Base-by-base conservation (phyloP, 2,113 vertebrate species). In the Toxostoma redivivum region DNA sequence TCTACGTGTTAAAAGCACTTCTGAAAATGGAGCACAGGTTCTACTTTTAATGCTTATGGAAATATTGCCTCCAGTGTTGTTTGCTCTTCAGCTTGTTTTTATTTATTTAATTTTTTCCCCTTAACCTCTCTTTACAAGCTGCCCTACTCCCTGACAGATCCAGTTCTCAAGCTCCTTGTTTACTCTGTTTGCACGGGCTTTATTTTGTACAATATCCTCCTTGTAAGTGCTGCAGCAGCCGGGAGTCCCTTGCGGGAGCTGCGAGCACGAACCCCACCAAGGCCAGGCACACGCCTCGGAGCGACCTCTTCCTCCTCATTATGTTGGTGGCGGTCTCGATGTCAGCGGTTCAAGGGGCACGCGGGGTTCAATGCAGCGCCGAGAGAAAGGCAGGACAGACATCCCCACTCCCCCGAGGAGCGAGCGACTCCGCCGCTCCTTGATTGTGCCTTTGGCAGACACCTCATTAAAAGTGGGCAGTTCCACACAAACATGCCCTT, bases 261-360 rank as follows among this genome's bases (percentile, higher is more conserved):
- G 19, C 0, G 45, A 88, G 45, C 48, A 25, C 37, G 25, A 77
- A 12, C 87, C 62, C 67, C 20, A 1, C 48, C 62, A 76, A 85
- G 92, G 91, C 18, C 70, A 21, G 78, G 81, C 65, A 13, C 53
- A 66, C 45, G 88, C 77, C 50, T 21, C 40, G 61, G 33, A 24
- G 35, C 9, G 54, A 95, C 93, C 95, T 89, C 94, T 66, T 76
- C 50, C 78, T 95, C 77, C 78, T 96, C 91, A 77, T 95, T 95
- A 89, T 35, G 64, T 58, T 16, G 25, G 73, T 15, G 66, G 47
- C 40, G 81, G 54, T 91, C 79, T 94, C 85, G 2, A 1, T 97
- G 94, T 94, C 95, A 88, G 33, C 58, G 5, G 93, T 96, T 94
- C 95, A 94, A 95, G 94, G 31, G 12, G 86, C 87, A 30, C 94